Conservation (phyloP, 1,140 invertebrate genomes). For the Goniozus legneri region DNA sequence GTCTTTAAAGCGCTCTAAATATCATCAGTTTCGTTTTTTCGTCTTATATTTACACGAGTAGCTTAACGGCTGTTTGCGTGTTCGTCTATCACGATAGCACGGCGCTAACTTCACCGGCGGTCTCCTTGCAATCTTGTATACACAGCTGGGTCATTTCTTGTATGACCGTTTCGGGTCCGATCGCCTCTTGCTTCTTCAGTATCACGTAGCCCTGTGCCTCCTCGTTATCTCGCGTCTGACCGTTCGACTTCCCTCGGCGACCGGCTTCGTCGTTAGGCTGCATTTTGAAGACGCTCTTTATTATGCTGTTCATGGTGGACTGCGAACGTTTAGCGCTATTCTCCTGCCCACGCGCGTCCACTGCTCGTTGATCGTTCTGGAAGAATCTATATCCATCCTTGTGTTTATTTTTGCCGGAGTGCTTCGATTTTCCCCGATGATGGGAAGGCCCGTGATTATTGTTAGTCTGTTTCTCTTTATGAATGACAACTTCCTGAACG, state of each 20-base stretch:
- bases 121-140: slow-evolving; percentile 44
- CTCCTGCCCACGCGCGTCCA: not conserved
- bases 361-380: not conserved
- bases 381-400: no score
- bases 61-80: no score
- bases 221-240: slow-evolving; percentile 24
- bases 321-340: slow-evolving; percentile 37
- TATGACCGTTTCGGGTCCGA: slow-evolving; percentile 27
- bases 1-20: no score
- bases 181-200: slow-evolving; percentile 32
- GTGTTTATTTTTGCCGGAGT: not conserved
- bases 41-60: no score
- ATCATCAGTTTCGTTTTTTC: no score
- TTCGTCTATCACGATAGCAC: slow-evolving; percentile 44
- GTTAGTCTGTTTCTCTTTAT: not conserved
- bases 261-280: slow-evolving; percentile 22
- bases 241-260: slow-evolving; percentile 29
- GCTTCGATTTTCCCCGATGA: not conserved
- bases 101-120: slow-evolving; percentile 24
- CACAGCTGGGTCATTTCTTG: slow-evolving; percentile 37
- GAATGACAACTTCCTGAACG: not conserved
- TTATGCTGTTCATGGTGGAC: slow-evolving; percentile 36
- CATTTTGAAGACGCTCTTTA: slow-evolving; percentile 39
- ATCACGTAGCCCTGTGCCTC: slow-evolving; percentile 35
- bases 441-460: not conserved